A percentile compares a stretch with the other conserved stretches of the same genome.
phyloP scores from a whole-genome alignment of 2,113 vertebrate species.

The Tonatia bakeri region DNA sequence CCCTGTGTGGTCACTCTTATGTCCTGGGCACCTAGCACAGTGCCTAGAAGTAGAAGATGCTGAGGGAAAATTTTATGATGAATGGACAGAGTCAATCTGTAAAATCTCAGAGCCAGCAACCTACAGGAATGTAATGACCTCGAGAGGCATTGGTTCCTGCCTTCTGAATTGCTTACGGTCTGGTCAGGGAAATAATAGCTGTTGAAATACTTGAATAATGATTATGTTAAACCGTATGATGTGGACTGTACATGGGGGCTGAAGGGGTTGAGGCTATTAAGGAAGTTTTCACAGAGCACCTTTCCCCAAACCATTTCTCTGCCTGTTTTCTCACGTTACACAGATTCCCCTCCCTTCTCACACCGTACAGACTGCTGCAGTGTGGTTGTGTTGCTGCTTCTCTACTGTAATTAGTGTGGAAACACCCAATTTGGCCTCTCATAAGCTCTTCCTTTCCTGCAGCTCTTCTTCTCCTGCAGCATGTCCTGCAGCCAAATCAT shows the following conservation, averaged over 20 bases:
- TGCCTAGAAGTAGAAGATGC: not conserved
- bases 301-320: not conserved
- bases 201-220: not conserved
- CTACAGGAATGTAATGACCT: not conserved
- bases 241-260: not conserved
- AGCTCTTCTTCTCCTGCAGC: not conserved
- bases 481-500: not conserved
- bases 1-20: not conserved
- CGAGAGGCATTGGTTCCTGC: fast-evolving
- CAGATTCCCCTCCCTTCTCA: not conserved
- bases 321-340: not conserved
- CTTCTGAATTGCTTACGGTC: not conserved
- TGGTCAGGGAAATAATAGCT: not conserved
- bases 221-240: not conserved
- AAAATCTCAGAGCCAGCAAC: not conserved
- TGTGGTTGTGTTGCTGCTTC: not conserved
- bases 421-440: not conserved
- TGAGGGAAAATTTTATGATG: not conserved
- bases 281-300: not conserved
- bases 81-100: not conserved
- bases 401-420: not conserved
- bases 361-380: not conserved
- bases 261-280: not conserved
- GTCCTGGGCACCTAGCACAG: not conserved
- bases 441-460: not conserved